Evolutionary conservation across 2,888 invertebrate genomes (phyloP).

Genomic region (Chydorus sphaericus): DNA sequence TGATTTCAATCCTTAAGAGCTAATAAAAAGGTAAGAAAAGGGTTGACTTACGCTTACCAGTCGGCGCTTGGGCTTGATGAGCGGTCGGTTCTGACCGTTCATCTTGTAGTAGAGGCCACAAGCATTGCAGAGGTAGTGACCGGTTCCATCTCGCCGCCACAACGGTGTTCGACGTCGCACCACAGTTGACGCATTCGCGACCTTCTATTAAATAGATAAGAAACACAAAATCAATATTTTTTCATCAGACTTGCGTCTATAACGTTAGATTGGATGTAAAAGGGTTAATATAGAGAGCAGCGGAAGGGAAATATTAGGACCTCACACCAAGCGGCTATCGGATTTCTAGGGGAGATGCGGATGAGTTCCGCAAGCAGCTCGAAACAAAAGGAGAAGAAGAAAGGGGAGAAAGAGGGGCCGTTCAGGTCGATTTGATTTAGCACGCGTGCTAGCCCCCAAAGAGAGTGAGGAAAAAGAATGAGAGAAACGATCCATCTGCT

Average conservation of each 20-base stretch:
- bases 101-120: conserved; percentile 99
- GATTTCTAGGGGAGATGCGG: conserved; percentile 2
- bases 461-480: no score
- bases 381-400: no score
- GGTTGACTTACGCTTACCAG: conserved; percentile 67
- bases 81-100: conserved; percentile 97
- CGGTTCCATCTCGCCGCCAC: conserved; percentile 96
- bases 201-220: conserved; percentile 57
- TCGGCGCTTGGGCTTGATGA: conserved; percentile 99
- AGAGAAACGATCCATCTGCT: no score
- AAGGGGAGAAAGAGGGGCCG: no score
- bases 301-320: background rate
- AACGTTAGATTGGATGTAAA: no score
- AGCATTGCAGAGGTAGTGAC: conserved; percentile 89
- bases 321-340: background rate
- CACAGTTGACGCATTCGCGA: conserved; percentile 97
- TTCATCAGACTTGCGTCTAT: no score
- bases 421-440: no score
- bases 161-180: conserved; percentile 95
- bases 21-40: no score
- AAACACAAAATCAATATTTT: background rate
- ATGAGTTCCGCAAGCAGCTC: no score
- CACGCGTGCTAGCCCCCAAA: no score
- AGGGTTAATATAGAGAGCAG: background rate
- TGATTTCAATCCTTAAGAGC: no score